Base-by-base conservation (phyloP, 2,113 vertebrate species). In the Colinus virginianus region DNA sequence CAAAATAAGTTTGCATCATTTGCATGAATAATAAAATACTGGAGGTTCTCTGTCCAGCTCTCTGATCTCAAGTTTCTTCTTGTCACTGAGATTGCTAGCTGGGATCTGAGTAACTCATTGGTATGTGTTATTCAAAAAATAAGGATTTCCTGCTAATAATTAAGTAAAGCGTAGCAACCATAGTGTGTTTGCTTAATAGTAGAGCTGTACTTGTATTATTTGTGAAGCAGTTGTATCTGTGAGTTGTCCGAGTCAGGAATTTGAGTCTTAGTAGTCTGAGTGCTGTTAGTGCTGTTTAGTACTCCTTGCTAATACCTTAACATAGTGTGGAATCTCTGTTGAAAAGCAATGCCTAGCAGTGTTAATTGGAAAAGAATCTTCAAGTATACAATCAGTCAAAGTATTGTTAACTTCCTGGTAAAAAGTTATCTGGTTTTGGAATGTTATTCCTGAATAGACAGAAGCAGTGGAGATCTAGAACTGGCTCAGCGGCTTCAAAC, bases 401-500 rank as follows among this genome's bases (percentile, higher is more conserved):
- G 17, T 4, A 13, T 56, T 83, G 18, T 71, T 74, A 56, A 46
- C 9, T 11, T 95, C 42, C 26, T 77, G 42, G 28, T 49, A 45
- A 55, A 45, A 55, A 66, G 28, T 84, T 32, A 6, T 51, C 30
- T 91, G 6, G 43, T 40, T 85, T 74, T 87, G 55, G 11, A 88
- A 93, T 81, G n/a, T 87, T 88, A 18, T 75, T 82, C 13, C 43
- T 87, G 78, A 7, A 8, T 74, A 97, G 97, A 67, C 26, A 72
- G 94, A 87, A 71, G 88, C 76, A 55, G 85, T 58, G 51, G 86
- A 94, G 99, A 99, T 92, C 93, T 97, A 51, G 96, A 96, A 76
- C 91, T 99, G 93, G 99, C 99, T 94, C 97, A 95, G 5, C 97
- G 43, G 55, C 98, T 99, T 56, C 99, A 99, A 49, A 94, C 93